Conservation (phyloP, 2,113 vertebrate species). For the Piprites chloris region DNA sequence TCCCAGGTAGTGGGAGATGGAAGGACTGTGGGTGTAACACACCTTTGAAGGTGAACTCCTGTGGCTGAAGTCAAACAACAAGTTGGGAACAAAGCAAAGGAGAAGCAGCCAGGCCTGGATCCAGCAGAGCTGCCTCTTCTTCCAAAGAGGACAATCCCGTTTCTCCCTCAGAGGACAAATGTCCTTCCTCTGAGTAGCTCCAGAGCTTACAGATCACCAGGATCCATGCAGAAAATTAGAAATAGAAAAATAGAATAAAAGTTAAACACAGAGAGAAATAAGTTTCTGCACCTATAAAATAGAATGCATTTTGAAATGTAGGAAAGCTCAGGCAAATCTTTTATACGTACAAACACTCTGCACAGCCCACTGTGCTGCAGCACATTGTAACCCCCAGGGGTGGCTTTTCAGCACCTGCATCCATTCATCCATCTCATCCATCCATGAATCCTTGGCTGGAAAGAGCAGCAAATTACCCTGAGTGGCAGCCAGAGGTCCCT, state of each 20-base stretch:
- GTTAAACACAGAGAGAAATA: background rate
- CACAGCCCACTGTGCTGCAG: background rate
- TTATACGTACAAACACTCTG: fast-evolving
- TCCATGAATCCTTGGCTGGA: background rate
- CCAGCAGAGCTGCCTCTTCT: background rate
- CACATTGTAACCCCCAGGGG: background rate
- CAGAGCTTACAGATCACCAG: background rate
- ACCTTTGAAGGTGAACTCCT: background rate
- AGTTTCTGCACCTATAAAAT: background rate
- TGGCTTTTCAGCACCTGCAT: background rate
- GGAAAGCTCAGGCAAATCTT: background rate
- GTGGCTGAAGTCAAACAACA: background rate
- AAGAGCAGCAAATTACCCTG: background rate
- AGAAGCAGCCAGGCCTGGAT: background rate
- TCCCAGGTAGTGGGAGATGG: background rate
- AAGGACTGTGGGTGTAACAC: too few relatives aligned
- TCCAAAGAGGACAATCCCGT: background rate
- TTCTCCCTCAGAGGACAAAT: background rate
- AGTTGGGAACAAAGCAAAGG: background rate
- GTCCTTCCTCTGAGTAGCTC: background rate
- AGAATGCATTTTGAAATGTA: background rate
- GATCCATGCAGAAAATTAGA: background rate
- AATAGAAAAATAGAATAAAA: background rate
- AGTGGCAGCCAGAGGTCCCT: background rate
- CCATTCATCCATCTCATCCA: background rate